A percentile compares a stretch with the other conserved stretches of the same genome.
Evolutionary conservation across 2,888 invertebrate species (phyloP).

Genomic region (Slavum lentiscoides): DNA sequence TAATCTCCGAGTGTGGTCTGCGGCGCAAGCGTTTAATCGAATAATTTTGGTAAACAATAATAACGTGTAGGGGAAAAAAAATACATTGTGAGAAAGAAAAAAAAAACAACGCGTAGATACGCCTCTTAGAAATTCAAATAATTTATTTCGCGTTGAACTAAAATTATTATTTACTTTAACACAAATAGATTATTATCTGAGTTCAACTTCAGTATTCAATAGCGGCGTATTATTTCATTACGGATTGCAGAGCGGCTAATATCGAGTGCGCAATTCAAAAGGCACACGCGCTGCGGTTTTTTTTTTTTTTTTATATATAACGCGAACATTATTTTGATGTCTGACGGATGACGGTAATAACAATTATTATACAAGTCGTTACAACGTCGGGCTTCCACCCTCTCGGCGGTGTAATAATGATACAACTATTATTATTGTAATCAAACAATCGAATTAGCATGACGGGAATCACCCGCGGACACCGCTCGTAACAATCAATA

Average conservation of each 20-base stretch:
- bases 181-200: neutral
- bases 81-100: too few species aligned
- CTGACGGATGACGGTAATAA: constrained; percentile 11
- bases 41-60: too few species aligned
- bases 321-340: constrained; percentile 10
- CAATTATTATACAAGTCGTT: neutral
- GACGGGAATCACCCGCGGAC: constrained; percentile 1
- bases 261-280: neutral
- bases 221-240: neutral
- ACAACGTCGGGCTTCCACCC: neutral
- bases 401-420: neutral
- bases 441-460: constrained; percentile 50
- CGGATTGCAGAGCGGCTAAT: neutral
- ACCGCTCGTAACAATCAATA: constrained; percentile 25
- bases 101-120: too few species aligned
- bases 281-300: neutral
- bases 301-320: neutral
- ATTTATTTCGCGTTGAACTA: neutral
- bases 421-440: constrained; percentile 17
- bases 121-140: neutral
- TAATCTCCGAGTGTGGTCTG: neutral
- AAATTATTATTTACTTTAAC: neutral
- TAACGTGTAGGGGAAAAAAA: too few species aligned
- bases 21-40: too few species aligned
- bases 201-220: neutral